phyloP scores from a whole-genome alignment of 2,888 invertebrate species.

The Lycocerus yunnanus region DNA sequence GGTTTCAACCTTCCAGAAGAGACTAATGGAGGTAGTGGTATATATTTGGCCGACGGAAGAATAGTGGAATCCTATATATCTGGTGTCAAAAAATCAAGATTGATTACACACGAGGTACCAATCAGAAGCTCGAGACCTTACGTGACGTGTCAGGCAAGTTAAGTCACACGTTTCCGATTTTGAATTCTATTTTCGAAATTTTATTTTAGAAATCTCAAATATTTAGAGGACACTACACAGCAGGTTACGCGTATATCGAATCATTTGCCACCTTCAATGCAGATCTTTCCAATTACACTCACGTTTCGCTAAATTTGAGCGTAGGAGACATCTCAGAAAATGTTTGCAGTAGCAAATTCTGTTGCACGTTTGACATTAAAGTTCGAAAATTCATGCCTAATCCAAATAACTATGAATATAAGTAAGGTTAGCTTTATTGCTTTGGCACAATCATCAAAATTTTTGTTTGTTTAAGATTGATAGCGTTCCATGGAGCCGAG shows the following conservation, averaged over 20 bases:
- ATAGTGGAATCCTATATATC: conserved; percentile 31
- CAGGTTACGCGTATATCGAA: background rate
- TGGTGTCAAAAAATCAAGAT: conserved; percentile 21
- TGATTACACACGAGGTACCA: conserved; percentile 32
- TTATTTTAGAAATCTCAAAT: background rate
- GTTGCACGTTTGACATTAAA: conserved; percentile 29
- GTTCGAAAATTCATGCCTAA: conserved; percentile 8
- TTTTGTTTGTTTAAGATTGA: conserved; percentile 29
- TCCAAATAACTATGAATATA: conserved; percentile 22
- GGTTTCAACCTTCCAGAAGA: conserved; percentile 31
- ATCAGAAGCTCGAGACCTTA: background rate
- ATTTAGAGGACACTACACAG: background rate
- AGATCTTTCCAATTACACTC: conserved; percentile 30
- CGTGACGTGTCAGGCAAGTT: background rate
- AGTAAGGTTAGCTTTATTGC: conserved; percentile 20
- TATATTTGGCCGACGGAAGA: conserved; percentile 32
- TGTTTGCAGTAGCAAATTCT: conserved; percentile 31
- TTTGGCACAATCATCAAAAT: background rate
- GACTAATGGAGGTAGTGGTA: conserved; percentile 37
- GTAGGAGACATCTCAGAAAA: conserved; percentile 13
- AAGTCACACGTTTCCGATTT: fast-evolving
- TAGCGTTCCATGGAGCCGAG: conserved; percentile 35
- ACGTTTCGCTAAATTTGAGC: conserved; percentile 25
- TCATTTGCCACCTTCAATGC: background rate
- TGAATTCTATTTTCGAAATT: background rate